Conservation (phyloP, 1,140 invertebrate genomes). For the Leptinotarsa defecta region DNA sequence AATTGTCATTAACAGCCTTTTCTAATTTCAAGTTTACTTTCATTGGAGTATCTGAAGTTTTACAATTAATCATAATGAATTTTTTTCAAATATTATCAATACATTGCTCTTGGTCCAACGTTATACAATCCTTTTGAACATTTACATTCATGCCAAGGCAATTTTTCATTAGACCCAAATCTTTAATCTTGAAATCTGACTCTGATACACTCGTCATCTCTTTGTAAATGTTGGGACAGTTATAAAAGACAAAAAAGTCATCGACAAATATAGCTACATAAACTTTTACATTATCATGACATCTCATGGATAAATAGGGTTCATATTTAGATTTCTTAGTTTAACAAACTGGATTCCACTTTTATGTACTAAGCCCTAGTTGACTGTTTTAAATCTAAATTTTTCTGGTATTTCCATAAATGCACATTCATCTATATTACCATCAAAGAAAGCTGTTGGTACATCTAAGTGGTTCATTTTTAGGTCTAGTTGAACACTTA, state of each 20-base stretch:
- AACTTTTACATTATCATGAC: conserved; percentile 36
- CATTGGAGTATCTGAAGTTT: too few species aligned
- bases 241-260: conserved; percentile 51
- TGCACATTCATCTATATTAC: conserved; percentile 50
- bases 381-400: conserved; percentile 54
- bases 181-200: conserved; percentile 48
- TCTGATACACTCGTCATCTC: conserved; percentile 38
- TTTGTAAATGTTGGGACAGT: conserved; percentile 32
- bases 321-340: conserved; percentile 41
- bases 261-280: conserved; percentile 53
- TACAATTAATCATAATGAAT: conserved; percentile 34
- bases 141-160: too few species aligned
- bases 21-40: not conserved
- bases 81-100: conserved; percentile 11
- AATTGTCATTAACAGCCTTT: not conserved
- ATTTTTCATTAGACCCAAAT: conserved; percentile 29
- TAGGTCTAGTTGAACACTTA: conserved; percentile 27
- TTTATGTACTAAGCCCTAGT: conserved; percentile 55
- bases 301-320: conserved; percentile 50
- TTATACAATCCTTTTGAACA: too few species aligned
- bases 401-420: conserved; percentile 33
- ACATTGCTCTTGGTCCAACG: too few species aligned
- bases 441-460: conserved; percentile 54
- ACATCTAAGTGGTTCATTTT: conserved; percentile 33
- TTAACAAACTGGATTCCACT: conserved; percentile 40